Evolutionary conservation across 1,140 invertebrate genomes (phyloP), one percentile per base, ranked within the genome.

Genomic region (Cheumatopsyche charites): DNA sequence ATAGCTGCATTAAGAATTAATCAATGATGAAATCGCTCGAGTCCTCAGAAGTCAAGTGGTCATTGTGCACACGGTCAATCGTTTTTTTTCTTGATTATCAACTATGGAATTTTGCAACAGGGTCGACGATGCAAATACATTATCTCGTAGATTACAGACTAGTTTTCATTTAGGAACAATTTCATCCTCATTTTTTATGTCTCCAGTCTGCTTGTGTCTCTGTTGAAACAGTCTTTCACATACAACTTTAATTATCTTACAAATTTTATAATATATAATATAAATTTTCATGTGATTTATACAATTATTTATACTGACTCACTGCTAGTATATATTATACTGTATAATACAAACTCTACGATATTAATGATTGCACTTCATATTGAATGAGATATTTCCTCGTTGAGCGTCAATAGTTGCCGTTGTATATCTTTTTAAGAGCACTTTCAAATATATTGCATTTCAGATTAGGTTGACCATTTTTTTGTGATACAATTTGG

Each of bases 81-180:
- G 29, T 47, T 47, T 7, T 42, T 42, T 42, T 42, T 42, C 12
- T 42, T 47, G 13, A n/a, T 47, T 47, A 47, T 58, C 21, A 58
- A 58, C 55, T 58, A 58, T 58, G 55, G 55, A 58, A 58, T 58
- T 55, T 52, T 52, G 47, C 47, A 52, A 52, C 47, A 52, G 19
- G 47, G 19, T 52, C 23, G 55, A 58, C 23, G 55, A 58, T 58
- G 55, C 15, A 47, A 36, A 47, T 23, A 58, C 21, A 58, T 58
- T 58, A 58, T 58, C 9, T 3, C 9, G 55, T 58, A 58, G 55
- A 58, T 75, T 71, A 75, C 74, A 77, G 76, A 77, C 76, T 77
- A 77, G 76, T 77, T 77, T 75, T 67, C 71, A 71, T 74, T 72
- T 77, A 77, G 76, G 76, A 77, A 77, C 76, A 73, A 58, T 66